Evolutionary conservation across 2,113 vertebrate genomes (phyloP), one percentile per base, ranked within the genome.

Genomic region (Clarias magur): DNA sequence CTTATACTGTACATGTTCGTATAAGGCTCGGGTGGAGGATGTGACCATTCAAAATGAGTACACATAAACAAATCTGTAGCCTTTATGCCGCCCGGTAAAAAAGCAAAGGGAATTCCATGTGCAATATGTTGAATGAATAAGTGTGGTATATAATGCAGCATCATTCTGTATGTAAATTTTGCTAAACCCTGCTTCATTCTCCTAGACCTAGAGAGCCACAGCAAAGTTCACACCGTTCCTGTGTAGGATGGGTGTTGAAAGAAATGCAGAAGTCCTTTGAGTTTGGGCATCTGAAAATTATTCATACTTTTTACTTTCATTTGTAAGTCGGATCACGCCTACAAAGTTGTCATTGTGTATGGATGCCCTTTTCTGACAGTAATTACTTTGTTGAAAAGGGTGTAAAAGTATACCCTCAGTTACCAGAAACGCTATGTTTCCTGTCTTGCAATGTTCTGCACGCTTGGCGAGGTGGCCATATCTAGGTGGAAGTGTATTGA

Each of bases 31-130:
- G 27, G 19, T 62, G 85, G 80, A 62, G 68, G 67, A 30, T 59
- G 63, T 72, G 78, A 72, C 67, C 53, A 16, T 86, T 86, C 78
- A n/a, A 80, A 67, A 86, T 86, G 85, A 86, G 63, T 86, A 86
- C 57, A 86, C 85, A 53, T 57, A 81, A 86, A 86, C 84, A 80
- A 86, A 65, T 53, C 19, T 84, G 27, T 34, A 42, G 53, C 53
- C 25, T 72, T 59, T 38, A 57, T 21, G 9, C 19, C 16, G 7
- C 21, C 67, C 42, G 42, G 42, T 16, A 25, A 6, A 30, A 78
- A 21, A 17, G 23, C 67, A 25, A 0, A 85, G 59, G 57, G 70
- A 63, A 85, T 63, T 85, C 48, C 72, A 63, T 75, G 10, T 73
- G 53, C 25, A 21, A 67, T 63, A 85, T 54, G 19, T 34, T 34